Conservation (phyloP, 2,797 vertebrate genomes). For the Rhinophrynus dorsalis region DNA sequence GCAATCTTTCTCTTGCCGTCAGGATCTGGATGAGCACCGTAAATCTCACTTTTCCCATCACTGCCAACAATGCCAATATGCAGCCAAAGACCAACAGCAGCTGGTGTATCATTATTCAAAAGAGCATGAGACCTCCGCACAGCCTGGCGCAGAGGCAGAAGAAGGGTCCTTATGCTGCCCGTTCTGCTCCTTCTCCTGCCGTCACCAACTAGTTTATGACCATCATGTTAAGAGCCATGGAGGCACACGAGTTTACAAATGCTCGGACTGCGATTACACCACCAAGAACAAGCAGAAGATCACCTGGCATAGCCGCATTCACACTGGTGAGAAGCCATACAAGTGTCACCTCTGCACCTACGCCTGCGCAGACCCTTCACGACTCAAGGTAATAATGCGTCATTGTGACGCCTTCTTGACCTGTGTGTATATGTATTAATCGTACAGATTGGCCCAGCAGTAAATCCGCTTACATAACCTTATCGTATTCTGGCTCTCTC, state of each 20-base stretch:
- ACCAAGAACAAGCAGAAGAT: constrained; percentile 96
- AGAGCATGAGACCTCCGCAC: constrained; percentile 70
- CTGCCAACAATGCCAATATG: constrained; percentile 83
- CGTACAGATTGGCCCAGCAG: too few species aligned
- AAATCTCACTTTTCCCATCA: constrained; percentile 76
- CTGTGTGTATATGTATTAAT: too few species aligned
- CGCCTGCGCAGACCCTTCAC: constrained; percentile 87
- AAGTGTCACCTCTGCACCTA: constrained; percentile 88
- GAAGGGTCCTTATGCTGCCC: constrained; percentile 76
- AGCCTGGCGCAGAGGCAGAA: constrained; percentile 6
- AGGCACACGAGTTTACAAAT: constrained; percentile 88
- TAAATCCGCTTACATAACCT: too few species aligned
- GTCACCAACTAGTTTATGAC: constrained; percentile 86
- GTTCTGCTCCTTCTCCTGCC: constrained; percentile 82
- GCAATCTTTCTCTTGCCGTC: constrained; percentile 67
- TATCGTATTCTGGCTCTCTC: too few species aligned
- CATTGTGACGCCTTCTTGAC: too few species aligned
- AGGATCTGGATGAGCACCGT: constrained; percentile 74
- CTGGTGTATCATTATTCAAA: constrained; percentile 83
- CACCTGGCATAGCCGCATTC: constrained; percentile 93
- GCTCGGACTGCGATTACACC: constrained; percentile 86
- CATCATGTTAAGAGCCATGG: constrained; percentile 91
- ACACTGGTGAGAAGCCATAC: constrained; percentile 96
- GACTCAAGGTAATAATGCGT: constrained; percentile 82
- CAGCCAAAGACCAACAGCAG: constrained; percentile 78